Evolutionary conservation across 2,888 invertebrate genomes (phyloP).

Genomic region (Drosophila mayaguana): DNA sequence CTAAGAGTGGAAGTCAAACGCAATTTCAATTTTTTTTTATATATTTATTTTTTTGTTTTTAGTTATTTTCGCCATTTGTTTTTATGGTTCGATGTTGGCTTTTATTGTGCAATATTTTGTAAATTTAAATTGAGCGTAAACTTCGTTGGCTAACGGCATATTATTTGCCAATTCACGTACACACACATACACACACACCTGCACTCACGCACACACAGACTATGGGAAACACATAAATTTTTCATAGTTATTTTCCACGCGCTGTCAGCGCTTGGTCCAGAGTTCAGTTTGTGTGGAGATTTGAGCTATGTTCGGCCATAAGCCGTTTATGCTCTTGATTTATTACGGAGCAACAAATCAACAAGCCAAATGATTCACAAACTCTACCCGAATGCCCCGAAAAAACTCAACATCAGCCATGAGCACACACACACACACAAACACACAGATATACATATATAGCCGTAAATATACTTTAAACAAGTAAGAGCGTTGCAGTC

Average conservation of each 20-base stretch:
- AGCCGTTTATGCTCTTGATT: constrained; percentile 70
- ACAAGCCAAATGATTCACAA: constrained; percentile 35
- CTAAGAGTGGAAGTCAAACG: background rate
- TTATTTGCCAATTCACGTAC: constrained; percentile 47
- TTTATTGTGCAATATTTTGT: constrained; percentile 40
- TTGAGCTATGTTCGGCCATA: constrained; percentile 55
- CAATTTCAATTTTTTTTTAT: background rate
- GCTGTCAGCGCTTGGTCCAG: constrained; percentile 27
- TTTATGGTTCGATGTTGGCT: constrained; percentile 18
- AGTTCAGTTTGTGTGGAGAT: constrained; percentile 37
- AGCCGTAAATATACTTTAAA: constrained; percentile 2
- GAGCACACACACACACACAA: background rate
- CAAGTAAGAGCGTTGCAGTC: background rate
- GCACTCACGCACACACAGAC: background rate
- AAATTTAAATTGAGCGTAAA: constrained; percentile 64
- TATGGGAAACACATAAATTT: constrained; percentile 34
- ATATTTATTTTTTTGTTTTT: constrained; percentile 3
- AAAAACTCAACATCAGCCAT: background rate
- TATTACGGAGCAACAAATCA: constrained; percentile 69
- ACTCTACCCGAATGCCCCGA: constrained; percentile 5
- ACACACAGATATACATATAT: background rate
- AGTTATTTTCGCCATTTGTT: constrained; percentile 27
- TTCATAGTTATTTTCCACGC: constrained; percentile 50
- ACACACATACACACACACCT: constrained; percentile 4
- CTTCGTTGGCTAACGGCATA: constrained; percentile 49